Conservation (phyloP, 2,797 vertebrate species). For the Pteronotus mesoamericanus region DNA sequence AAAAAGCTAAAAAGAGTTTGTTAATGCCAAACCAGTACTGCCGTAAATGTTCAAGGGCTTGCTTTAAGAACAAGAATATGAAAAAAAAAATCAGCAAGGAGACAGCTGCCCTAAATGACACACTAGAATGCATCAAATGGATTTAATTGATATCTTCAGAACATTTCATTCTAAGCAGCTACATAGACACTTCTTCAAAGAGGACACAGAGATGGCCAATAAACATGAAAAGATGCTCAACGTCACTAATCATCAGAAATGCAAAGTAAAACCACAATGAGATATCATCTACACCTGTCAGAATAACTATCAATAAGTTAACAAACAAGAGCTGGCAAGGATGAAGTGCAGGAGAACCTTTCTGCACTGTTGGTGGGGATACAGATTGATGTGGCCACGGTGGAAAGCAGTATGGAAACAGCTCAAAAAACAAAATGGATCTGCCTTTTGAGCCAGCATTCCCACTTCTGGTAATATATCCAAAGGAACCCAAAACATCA, state of each 20-base stretch:
- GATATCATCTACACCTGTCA: not conserved
- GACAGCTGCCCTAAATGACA: not conserved
- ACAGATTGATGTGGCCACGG: not conserved
- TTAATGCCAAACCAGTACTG: too few species aligned
- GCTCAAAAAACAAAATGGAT: not conserved
- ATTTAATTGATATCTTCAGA: not conserved
- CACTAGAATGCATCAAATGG: not conserved
- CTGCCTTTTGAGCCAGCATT: not conserved
- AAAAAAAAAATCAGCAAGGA: not conserved
- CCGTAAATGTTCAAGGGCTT: too few species aligned
- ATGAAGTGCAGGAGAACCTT: not conserved
- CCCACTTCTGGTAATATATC: not conserved
- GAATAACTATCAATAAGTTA: not conserved
- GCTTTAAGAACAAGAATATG: too few species aligned
- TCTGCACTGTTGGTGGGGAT: not conserved
- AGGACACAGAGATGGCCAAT: not conserved
- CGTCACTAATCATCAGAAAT: not conserved
- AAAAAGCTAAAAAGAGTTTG: not conserved
- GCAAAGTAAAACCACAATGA: not conserved
- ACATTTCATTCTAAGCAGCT: not conserved
- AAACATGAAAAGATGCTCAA: not conserved
- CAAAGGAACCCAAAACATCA: not conserved
- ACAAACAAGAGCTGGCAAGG: not conserved
- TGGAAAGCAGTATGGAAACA: not conserved
- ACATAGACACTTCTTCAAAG: not conserved